A percentile compares a stretch with the other conserved stretches of the same genome.
These are phyloP conservation scores for Tinea pellionella DNA, from an alignment of 2,888 invertebrate species.

Conservation along the genomic window DNA sequence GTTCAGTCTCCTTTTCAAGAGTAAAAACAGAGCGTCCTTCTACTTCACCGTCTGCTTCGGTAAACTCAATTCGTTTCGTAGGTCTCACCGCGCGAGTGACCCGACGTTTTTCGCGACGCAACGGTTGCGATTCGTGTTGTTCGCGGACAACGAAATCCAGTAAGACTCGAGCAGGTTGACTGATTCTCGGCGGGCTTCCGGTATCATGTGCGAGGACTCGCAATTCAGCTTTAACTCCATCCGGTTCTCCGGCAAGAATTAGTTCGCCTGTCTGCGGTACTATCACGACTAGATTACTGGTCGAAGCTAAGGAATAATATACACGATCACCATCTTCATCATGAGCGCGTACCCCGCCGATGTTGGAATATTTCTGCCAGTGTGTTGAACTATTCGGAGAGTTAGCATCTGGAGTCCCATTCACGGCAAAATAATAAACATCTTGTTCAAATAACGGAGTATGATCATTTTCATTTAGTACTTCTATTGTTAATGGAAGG, in stretches of 20 bases:
- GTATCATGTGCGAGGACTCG: slow-evolving; percentile 87
- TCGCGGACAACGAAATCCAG: slow-evolving; percentile 77
- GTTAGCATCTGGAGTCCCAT: slow-evolving; percentile 71
- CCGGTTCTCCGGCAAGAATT: slow-evolving; percentile 83
- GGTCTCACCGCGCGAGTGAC: slow-evolving; percentile 93
- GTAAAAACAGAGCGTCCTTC: slow-evolving; percentile 91
- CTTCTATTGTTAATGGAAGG: slow-evolving; percentile 79
- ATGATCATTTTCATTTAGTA: slow-evolving; percentile 93
- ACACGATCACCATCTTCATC: slow-evolving; percentile 93
- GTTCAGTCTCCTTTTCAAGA: slow-evolving; percentile 90
- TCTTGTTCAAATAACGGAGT: slow-evolving; percentile 84
- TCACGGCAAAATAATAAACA: slow-evolving; percentile 81
- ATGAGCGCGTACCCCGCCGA: slow-evolving; percentile 87
- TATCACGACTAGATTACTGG: slow-evolving; percentile 86
- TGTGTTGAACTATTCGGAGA: slow-evolving; percentile 71
- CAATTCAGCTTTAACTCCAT: slow-evolving; percentile 74
- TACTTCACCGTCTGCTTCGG: slow-evolving; percentile 89
- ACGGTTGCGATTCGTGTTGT: slow-evolving; percentile 71
- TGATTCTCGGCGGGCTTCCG: slow-evolving; percentile 77
- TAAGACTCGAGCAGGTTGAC: slow-evolving; percentile 80
- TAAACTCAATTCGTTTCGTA: slow-evolving; percentile 93
- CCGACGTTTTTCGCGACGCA: slow-evolving; percentile 78
- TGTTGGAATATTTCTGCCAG: slow-evolving; percentile 83
- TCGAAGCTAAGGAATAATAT: slow-evolving; percentile 85
- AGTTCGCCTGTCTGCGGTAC: slow-evolving; percentile 94